phyloP scores from a whole-genome alignment of 1,140 invertebrate species.

The Heliconius hermathena region DNA sequence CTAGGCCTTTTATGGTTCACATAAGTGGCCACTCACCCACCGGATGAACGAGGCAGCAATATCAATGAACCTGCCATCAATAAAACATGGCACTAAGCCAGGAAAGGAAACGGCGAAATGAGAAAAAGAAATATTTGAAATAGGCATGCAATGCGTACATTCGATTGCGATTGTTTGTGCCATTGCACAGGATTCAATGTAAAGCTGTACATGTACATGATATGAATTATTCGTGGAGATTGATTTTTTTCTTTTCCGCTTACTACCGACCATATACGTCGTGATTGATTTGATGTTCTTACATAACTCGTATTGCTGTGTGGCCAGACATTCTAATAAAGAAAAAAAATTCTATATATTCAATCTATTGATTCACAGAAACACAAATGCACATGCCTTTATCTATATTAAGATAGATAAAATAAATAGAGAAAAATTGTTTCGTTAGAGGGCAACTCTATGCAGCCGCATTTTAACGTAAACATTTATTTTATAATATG shows the following conservation, averaged over 20 bases:
- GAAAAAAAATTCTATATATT: slow-evolving; percentile 39
- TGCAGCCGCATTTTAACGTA: no score
- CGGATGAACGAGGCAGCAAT: slow-evolving; percentile 78
- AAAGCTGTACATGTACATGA: slow-evolving; percentile 58
- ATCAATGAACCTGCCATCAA: slow-evolving; percentile 81
- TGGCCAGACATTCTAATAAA: slow-evolving; percentile 51
- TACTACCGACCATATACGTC: slow-evolving; percentile 49
- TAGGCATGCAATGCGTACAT: slow-evolving; percentile 72
- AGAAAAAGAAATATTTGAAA: slow-evolving; percentile 81
- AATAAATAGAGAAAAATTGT: not conserved
- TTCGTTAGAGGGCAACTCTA: not conserved
- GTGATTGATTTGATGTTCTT: slow-evolving; percentile 67
- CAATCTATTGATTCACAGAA: not conserved
- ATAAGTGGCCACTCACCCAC: slow-evolving; percentile 80
- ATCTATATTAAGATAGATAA: not conserved
- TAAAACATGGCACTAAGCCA: slow-evolving; percentile 80
- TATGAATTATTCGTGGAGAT: slow-evolving; percentile 67
- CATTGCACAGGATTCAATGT: slow-evolving; percentile 77
- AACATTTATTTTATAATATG: no score
- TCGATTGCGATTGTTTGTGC: slow-evolving; percentile 76
- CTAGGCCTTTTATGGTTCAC: slow-evolving; percentile 77
- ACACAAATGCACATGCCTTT: no score
- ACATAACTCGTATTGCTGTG: slow-evolving; percentile 62
- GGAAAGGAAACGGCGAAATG: slow-evolving; percentile 79
- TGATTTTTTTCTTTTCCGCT: slow-evolving; percentile 52